phyloP scores from a whole-genome alignment of 2,113 vertebrate genomes.

The Aythya baeri region DNA sequence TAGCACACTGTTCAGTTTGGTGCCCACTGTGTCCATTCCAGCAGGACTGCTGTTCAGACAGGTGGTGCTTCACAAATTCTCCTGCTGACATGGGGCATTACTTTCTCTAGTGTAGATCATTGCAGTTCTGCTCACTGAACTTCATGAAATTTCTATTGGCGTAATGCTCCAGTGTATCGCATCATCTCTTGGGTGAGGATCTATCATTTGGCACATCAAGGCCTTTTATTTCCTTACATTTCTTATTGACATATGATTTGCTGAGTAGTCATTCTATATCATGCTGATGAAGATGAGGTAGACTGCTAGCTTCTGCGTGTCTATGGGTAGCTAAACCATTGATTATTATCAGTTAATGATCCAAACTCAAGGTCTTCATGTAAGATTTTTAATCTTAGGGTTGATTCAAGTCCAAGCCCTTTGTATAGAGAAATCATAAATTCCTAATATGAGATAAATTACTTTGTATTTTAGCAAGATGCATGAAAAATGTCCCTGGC shows the following conservation, averaged over 20 bases:
- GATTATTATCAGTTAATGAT: neutral
- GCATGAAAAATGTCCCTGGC: accelerated
- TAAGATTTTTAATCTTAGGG: neutral
- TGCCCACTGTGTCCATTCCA: neutral
- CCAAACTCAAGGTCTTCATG: neutral
- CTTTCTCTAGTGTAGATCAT: neutral
- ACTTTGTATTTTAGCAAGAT: neutral
- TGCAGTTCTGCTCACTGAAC: neutral
- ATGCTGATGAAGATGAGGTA: neutral
- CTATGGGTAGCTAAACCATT: neutral
- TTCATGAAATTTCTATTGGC: neutral
- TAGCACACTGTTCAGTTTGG: neutral
- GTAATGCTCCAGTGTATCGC: neutral
- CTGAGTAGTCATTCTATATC: neutral
- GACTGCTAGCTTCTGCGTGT: neutral
- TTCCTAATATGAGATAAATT: neutral
- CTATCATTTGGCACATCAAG: neutral
- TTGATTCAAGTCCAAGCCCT: neutral
- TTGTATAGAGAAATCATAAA: neutral
- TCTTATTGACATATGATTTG: neutral
- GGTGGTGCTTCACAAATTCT: neutral
- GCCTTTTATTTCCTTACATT: neutral
- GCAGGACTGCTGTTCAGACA: neutral
- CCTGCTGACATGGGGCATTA: neutral
- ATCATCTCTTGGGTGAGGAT: neutral